A percentile compares a stretch with the other conserved stretches of the same genome.
phyloP scores from a whole-genome alignment of 2,113 vertebrate species.

The Coryphaenoides rupestris region DNA sequence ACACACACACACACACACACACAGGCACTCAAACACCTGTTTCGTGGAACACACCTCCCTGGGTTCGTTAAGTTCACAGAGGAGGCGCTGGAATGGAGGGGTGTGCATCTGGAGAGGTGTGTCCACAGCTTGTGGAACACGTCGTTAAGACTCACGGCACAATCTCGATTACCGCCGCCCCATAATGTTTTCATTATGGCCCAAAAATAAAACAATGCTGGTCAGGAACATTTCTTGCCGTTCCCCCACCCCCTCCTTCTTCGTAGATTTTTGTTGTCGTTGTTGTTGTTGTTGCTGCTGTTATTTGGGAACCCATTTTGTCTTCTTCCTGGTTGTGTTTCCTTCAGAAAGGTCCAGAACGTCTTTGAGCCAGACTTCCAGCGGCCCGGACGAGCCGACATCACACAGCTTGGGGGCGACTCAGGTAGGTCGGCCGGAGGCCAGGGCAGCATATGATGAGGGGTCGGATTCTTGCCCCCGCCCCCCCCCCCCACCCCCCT shows the following conservation, averaged over 20 bases:
- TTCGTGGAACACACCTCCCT: conserved; percentile 32
- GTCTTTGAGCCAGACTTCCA: conserved; percentile 60
- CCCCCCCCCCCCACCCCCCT: too few relatives aligned
- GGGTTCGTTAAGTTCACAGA: conserved; percentile 33
- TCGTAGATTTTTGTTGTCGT: background rate
- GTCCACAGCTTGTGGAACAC: conserved; percentile 13
- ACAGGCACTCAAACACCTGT: conserved; percentile 48
- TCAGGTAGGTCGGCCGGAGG: conserved; percentile 69
- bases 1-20: conserved; percentile 14
- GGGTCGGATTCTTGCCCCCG: too few relatives aligned
- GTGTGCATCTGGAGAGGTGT: background rate
- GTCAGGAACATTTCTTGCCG: background rate
- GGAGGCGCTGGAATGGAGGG: background rate
- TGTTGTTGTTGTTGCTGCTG: too few relatives aligned
- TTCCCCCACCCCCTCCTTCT: too few relatives aligned
- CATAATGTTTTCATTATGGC: conserved; percentile 12
- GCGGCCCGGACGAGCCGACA: conserved; percentile 75
- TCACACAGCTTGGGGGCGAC: conserved; percentile 71
- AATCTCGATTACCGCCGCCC: conserved; percentile 14
- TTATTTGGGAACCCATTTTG: background rate
- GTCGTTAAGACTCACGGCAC: conserved; percentile 8
- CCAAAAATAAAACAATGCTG: conserved; percentile 15
- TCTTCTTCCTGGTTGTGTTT: conserved; percentile 14
- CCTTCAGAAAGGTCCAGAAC: conserved; percentile 74
- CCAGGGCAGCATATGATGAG: background rate